A percentile compares a stretch with the other conserved stretches of the same genome.
Evolutionary conservation across 2,888 invertebrate genomes (phyloP).

Genomic region (Troglohyphantes excavatus): DNA sequence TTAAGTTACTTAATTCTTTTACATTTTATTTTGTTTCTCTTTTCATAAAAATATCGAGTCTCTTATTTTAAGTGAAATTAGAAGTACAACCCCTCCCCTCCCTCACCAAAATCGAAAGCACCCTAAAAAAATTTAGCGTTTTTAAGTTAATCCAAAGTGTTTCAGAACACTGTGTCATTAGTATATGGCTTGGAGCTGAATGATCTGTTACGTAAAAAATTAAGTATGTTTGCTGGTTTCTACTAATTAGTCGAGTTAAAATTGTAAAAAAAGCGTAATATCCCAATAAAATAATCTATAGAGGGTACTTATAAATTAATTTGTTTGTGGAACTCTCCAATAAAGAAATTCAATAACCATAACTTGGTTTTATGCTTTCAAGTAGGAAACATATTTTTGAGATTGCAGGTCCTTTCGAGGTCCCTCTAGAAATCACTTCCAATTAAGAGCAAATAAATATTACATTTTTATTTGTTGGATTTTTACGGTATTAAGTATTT

Average conservation of each 20-base stretch:
- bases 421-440: not conserved
- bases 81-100: too few relatives aligned
- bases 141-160: not conserved
- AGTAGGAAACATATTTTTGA: not conserved
- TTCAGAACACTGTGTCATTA: not conserved
- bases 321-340: not conserved
- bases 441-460: not conserved
- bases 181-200: not conserved
- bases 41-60: too few relatives aligned
- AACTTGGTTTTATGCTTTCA: not conserved
- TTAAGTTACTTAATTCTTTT: too few relatives aligned
- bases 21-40: too few relatives aligned
- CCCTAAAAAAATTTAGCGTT: too few relatives aligned
- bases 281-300: not conserved
- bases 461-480: too few relatives aligned
- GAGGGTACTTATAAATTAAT: not conserved
- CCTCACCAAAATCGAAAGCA: too few relatives aligned
- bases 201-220: not conserved
- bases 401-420: not conserved
- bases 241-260: not conserved
- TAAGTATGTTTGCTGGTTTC: not conserved
- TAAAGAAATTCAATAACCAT: not conserved
- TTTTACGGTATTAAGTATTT: too few relatives aligned
- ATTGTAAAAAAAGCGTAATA: not conserved
- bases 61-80: too few relatives aligned